Conservation (phyloP, 1,140 invertebrate genomes). For the Sesamia nonagrioides region DNA sequence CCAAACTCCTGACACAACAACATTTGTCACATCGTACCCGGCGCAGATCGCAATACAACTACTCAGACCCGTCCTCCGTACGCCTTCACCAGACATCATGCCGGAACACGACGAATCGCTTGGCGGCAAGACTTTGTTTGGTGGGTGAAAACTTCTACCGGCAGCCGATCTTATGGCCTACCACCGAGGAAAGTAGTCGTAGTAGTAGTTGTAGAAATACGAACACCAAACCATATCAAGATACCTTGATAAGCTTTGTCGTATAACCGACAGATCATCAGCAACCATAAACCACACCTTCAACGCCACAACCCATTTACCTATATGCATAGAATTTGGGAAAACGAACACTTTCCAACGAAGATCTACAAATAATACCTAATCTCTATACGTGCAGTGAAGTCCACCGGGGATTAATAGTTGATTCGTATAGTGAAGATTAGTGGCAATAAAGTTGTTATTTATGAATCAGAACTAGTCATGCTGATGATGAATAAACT, state of each 20-base stretch:
- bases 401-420: background rate
- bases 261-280: background rate
- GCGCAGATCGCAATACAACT: no score
- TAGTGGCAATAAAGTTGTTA: background rate
- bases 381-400: background rate
- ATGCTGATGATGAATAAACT: background rate
- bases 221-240: no score
- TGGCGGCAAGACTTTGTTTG: no score
- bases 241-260: background rate
- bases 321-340: background rate
- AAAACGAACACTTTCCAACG: constrained; percentile 4
- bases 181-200: no score
- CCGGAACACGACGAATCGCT: no score
- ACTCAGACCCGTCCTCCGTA: no score
- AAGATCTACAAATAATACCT: background rate
- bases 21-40: no score
- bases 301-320: background rate
- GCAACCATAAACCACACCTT: background rate
- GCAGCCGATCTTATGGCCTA: no score
- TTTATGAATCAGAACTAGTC: background rate
- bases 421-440: background rate
- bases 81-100: no score
- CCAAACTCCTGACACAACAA: no score
- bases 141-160: no score
- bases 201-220: no score